Base-by-base conservation (phyloP, 2,113 vertebrate genomes). In the Buteo buteo region DNA sequence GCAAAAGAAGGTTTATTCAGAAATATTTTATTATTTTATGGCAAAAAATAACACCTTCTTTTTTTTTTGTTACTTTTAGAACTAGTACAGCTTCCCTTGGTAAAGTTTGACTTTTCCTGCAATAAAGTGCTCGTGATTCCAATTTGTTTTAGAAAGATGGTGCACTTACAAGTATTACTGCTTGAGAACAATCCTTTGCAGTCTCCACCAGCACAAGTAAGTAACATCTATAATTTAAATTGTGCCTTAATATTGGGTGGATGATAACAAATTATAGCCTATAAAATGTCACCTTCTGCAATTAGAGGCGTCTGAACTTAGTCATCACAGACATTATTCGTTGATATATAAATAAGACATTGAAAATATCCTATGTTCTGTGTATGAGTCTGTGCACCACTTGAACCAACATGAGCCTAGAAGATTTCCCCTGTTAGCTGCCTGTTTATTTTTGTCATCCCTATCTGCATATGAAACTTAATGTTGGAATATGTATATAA, bases 51-150 rank as follows among this genome's bases (percentile, higher is more conserved):
- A 78, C 70, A 95, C n/a, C 58, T 82, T 69, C 34, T 69, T 28
- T 84, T 55, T 71, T 71, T 66, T 86, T 49, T 73, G 36, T 72
- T 96, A 57, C 47, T 77, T 98, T 87, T 98, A 99, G 99, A 99
- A 96, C 96, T 99, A 96, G 99, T 99, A 62, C 98, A 98, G 45
- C 99, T 99, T 94, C 99, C 99, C 72, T 98, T 99, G 98, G 99
- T 99, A 74, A 99, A 99, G 97, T 99, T 99, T 36, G 99, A 99
- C 97, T 99, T 99, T 97, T 99, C 99, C 97, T 99, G 99, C 97
- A 99, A 99, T 98, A 99, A 99, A 97, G 99, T 99, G 87, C 99
- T 99, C 20, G 98, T 98, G 94, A 99, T 99, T 97, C 99, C 99
- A 13, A 97, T 99, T 94, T 99, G 99, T 95, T 99, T 99, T 98